Evolutionary conservation across 2,113 vertebrate species (phyloP).

Genomic region (Mesocricetus auratus): DNA sequence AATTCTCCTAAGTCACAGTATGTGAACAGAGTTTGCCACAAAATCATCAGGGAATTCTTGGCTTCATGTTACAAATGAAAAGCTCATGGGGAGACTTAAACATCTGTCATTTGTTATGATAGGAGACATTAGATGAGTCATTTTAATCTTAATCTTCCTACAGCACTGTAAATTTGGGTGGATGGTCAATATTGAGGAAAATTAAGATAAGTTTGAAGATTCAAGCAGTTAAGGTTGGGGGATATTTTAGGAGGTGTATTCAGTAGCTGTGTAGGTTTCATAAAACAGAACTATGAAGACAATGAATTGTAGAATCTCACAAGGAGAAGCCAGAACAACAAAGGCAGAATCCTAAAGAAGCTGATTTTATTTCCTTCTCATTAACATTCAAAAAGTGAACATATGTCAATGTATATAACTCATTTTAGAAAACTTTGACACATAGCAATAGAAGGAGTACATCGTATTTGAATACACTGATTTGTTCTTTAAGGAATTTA

Average conservation of each 20-base stretch:
- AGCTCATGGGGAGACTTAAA: neutral
- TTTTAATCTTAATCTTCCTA: constrained; percentile 13
- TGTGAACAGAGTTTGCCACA: neutral
- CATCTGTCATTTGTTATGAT: neutral
- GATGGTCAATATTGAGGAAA: neutral
- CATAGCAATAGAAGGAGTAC: neutral
- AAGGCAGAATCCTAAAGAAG: neutral
- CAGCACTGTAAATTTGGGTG: neutral
- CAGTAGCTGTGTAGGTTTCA: neutral
- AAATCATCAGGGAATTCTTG: neutral
- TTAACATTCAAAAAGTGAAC: constrained; percentile 7
- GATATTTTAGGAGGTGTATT: neutral
- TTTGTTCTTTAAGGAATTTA: neutral
- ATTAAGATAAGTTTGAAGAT: neutral
- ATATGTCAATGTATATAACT: neutral
- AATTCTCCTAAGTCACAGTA: neutral
- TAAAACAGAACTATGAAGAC: neutral
- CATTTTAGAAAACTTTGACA: constrained; percentile 24
- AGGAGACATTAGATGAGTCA: neutral
- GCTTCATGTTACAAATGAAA: neutral
- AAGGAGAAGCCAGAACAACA: neutral
- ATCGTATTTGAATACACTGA: neutral
- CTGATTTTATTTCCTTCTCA: neutral
- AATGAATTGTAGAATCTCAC: neutral
- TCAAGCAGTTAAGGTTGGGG: neutral